phyloP scores from a whole-genome alignment of 2,113 vertebrate species.

The Nycticorax nycticorax region DNA sequence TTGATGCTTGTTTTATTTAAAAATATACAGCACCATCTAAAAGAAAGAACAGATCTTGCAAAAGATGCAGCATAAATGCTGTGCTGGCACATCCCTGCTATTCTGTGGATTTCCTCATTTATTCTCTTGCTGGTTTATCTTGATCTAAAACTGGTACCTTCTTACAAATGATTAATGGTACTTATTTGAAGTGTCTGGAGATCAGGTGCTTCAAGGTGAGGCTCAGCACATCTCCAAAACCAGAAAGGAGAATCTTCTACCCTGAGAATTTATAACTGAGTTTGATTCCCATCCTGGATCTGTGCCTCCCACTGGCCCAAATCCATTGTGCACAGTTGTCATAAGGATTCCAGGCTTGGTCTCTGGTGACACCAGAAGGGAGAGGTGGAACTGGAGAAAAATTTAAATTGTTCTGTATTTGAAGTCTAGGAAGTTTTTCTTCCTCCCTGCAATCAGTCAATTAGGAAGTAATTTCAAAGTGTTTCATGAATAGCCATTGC shows the following conservation, averaged over 20 bases:
- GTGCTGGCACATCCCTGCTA: neutral
- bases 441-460: neutral
- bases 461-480: constrained; percentile 25
- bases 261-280: neutral
- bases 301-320: neutral
- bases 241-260: neutral
- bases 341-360: neutral
- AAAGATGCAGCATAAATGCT: neutral
- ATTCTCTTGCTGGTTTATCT: neutral
- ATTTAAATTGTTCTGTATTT: neutral
- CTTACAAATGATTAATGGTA: neutral
- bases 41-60: neutral
- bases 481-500: neutral
- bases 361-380: neutral
- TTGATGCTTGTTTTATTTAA: neutral
- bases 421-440: neutral
- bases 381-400: neutral
- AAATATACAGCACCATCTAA: neutral
- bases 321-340: neutral
- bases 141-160: neutral
- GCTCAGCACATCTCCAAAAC: neutral
- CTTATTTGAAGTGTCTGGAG: neutral
- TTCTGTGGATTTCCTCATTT: neutral
- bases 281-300: neutral
- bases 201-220: neutral